Percentiles rank a stretch among this genome's conserved stretches.
Conservation (phyloP, 2,113 vertebrate genomes). For the Nannospalax galili region DNA sequence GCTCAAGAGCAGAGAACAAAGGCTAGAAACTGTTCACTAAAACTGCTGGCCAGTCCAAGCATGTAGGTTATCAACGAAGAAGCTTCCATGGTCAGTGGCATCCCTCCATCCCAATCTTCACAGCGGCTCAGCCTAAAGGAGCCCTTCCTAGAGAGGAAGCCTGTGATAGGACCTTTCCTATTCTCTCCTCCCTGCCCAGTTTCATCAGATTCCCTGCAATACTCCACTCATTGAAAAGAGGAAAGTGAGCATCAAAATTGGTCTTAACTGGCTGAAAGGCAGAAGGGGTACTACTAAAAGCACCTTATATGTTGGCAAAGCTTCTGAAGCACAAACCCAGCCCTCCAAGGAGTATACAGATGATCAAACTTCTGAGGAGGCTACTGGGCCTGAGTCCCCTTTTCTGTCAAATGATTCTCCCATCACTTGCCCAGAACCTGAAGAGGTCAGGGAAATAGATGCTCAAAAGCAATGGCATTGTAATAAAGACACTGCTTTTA, state of each 20-base stretch:
- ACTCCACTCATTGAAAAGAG: not conserved
- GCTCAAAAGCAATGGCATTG: slow-evolving; percentile 61
- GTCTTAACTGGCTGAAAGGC: not conserved
- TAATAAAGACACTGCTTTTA: slow-evolving; percentile 86
- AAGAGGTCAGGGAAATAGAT: slow-evolving; percentile 12
- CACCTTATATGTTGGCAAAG: not conserved
- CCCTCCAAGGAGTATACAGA: not conserved
- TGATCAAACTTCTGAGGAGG: not conserved
- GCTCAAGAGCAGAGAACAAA: not conserved
- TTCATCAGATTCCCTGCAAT: not conserved
- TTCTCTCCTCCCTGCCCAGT: not conserved
- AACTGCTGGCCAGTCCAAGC: not conserved
- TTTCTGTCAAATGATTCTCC: not conserved
- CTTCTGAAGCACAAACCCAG: not conserved
- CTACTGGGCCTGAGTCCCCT: not conserved
- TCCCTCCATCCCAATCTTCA: not conserved
- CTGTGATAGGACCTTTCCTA: not conserved
- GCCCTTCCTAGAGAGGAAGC: not conserved
- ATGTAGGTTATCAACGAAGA: not conserved
- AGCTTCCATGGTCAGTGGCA: not conserved
- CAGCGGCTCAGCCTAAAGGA: not conserved
- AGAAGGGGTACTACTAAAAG: not conserved
- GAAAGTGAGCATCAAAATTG: not conserved
- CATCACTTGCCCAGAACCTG: not conserved
- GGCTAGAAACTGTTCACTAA: not conserved